A percentile compares a stretch with the other conserved stretches of the same genome.
phyloP scores from a whole-genome alignment of 2,888 invertebrate genomes.

The Pyralis farinalis region DNA sequence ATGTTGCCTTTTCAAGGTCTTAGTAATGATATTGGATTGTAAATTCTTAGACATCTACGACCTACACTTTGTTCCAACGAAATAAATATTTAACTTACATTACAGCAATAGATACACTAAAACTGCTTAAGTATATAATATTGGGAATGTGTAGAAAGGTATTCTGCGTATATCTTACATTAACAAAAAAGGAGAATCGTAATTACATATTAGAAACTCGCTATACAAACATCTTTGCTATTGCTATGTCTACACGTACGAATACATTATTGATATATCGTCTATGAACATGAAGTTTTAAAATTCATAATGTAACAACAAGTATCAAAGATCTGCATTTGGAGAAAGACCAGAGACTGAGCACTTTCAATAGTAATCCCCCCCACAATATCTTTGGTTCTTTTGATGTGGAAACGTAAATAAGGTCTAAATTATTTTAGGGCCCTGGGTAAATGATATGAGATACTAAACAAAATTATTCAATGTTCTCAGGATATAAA shows the following conservation, averaged over 20 bases:
- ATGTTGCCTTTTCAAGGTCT: too few species aligned
- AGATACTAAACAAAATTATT: too few species aligned
- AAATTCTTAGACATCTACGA: too few species aligned
- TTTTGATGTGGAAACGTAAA: too few species aligned
- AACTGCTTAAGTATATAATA: conserved; percentile 27
- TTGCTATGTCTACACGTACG: conserved; percentile 30
- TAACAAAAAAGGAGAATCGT: conserved; percentile 6
- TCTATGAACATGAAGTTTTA: conserved; percentile 53
- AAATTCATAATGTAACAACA: conserved; percentile 70
- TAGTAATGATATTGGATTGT: too few species aligned
- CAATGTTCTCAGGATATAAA: too few species aligned
- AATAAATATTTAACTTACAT: too few species aligned
- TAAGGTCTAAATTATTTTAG: too few species aligned
- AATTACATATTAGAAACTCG: conserved; percentile 19
- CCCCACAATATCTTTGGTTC: too few species aligned
- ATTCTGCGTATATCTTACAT: background rate
- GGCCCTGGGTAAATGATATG: too few species aligned
- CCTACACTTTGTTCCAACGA: too few species aligned
- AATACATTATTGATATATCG: conserved; percentile 24
- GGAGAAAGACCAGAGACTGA: conserved; percentile 36
- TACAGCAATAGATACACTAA: too few species aligned
- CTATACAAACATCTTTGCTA: conserved; percentile 25
- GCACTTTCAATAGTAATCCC: background rate
- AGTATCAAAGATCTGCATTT: conserved; percentile 41
- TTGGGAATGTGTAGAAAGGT: conserved; percentile 53